phyloP scores from a whole-genome alignment of 2,797 vertebrate species.

The Peromyscus attwateri region DNA sequence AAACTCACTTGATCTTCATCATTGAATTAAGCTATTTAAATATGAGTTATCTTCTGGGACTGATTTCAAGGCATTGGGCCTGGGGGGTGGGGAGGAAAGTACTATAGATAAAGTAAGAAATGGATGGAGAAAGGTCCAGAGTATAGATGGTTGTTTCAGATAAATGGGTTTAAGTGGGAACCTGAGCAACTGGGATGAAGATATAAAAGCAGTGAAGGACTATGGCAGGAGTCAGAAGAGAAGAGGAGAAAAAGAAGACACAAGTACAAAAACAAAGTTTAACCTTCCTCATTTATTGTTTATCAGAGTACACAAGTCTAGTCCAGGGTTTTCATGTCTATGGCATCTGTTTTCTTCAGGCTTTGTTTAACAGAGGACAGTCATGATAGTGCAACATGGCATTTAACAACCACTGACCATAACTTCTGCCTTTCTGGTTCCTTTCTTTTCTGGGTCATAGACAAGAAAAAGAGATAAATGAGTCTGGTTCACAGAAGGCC shows the following conservation, averaged over 20 bases:
- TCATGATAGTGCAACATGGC: background rate
- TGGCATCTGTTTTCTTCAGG: conserved; percentile 6
- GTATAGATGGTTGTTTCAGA: background rate
- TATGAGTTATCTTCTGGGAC: conserved; percentile 58
- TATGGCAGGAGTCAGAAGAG: background rate
- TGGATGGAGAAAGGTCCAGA: background rate
- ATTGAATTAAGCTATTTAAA: conserved; percentile 51
- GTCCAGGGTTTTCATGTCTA: background rate
- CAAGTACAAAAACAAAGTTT: background rate
- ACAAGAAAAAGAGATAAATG: conserved; percentile 20
- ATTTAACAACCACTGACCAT: background rate
- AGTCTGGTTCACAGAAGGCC: background rate
- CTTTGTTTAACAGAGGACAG: background rate
- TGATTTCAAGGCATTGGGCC: conserved; percentile 24
- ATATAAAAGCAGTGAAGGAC: background rate
- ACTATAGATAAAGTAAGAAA: conserved; percentile 39
- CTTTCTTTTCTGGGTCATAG: conserved; percentile 53
- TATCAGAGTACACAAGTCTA: background rate
- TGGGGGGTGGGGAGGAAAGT: background rate
- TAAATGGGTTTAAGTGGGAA: conserved; percentile 10
- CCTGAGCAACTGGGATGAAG: background rate
- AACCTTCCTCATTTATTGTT: background rate
- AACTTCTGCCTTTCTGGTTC: conserved; percentile 10
- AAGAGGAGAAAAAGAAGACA: conserved; percentile 27
- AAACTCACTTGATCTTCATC: conserved; percentile 21